Evolutionary conservation across 1,140 invertebrate species (phyloP), one percentile per base, ranked within the genome.

Genomic region (Bombus pascuorum): DNA sequence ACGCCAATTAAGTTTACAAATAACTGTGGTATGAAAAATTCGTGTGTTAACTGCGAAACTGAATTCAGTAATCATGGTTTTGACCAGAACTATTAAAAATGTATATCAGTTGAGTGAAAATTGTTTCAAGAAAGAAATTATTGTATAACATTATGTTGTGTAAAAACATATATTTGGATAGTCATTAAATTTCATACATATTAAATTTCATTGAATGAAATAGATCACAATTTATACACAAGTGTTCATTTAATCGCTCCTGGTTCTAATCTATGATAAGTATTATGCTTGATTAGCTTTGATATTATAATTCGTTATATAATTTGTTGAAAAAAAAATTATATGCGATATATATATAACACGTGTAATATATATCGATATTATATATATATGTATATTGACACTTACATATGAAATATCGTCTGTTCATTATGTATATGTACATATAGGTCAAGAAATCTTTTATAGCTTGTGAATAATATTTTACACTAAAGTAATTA

Each of bases 81-180:
- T 62, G 59, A 25, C 4, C 57, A 10, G 8, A 78, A 65, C 44
- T 44, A 79, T 66, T 22, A n/a, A 72, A 10, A n/a, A 42, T 34
- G 70, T 73, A 53, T 32, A 34, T 34, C 12, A 32, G 2, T 71
- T 42, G 37, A 28, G 28, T 71, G 70, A 42, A 73, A 75, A 57
- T 53, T 74, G n/a, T 75, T 66, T 12, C n/a, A 42, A 66, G 53
- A 32, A 22, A 77, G 65, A 42, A 77, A 57, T 77, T 66, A 66
- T 12, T 53, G 47, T 76, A 53, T 3, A 76, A 76, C 28, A 66
- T 68, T 66, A 57, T 77, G 25, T 3, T 28, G 10, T 76, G 53
- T 77, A 68, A 76, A 83, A 76, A 77, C 32, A 80, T 77, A 44
- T 78, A 78, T 83, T 78, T 68, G 59, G 44, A 83, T 83, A 76